Evolutionary conservation across 2,797 vertebrate species (phyloP).

Genomic region (Neosalanx taihuensis): DNA sequence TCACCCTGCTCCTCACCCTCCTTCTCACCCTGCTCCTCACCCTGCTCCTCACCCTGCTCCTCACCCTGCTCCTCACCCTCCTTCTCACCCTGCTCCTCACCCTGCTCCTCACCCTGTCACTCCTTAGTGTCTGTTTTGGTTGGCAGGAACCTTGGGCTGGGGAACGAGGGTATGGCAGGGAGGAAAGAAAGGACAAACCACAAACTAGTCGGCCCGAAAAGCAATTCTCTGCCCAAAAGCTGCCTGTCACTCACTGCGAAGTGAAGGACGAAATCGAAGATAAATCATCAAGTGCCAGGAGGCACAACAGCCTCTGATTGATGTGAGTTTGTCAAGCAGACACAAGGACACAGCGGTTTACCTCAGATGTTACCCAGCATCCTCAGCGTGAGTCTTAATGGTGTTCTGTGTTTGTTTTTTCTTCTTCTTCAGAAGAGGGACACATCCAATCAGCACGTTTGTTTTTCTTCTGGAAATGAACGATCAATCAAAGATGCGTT

Average conservation of each 20-base stretch:
- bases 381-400: neutral
- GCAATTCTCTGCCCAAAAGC: constrained; percentile 43
- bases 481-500: constrained; percentile 22
- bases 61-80: constrained; percentile 14
- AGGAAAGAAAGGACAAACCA: constrained; percentile 35
- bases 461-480: constrained; percentile 12
- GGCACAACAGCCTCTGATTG: constrained; percentile 47
- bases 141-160: neutral
- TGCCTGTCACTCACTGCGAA: constrained; percentile 51
- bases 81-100: constrained; percentile 5
- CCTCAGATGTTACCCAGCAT: neutral
- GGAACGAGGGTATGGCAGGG: neutral
- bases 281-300: constrained; percentile 63
- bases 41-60: constrained; percentile 4
- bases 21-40: constrained; percentile 14
- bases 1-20: constrained; percentile 8
- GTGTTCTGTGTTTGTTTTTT: neutral
- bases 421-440: neutral
- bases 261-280: constrained; percentile 58
- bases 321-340: constrained; percentile 40
- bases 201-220: constrained; percentile 44
- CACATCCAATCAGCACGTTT: neutral
- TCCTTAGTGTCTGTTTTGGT: constrained; percentile 25
- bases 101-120: constrained; percentile 18
- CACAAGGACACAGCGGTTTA: constrained; percentile 44